Evolutionary conservation across 2,888 invertebrate species (phyloP), one percentile per base, ranked within the genome.

Genomic region (Drosophila leonis): DNA sequence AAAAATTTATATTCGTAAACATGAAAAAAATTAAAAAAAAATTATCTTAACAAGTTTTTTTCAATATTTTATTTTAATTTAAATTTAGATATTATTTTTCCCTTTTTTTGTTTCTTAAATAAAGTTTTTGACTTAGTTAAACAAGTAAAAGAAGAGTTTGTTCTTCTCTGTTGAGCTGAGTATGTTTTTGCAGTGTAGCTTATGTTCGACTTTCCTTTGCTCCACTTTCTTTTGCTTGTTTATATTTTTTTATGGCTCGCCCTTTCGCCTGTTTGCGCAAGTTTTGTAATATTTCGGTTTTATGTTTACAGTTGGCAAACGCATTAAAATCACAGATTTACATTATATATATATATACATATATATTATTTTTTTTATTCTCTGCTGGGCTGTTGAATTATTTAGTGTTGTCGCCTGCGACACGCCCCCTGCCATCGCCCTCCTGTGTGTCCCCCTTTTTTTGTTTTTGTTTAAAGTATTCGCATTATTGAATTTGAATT

Each of bases 271-370:
- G 90, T 88, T 90, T 90, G 89, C 89, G 81, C 80, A 90, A 89
- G 89, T 90, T 90, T 88, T 82, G 90, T 83, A 89, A 89, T 90
- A 90, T 89, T 90, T 88, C 75, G 89, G 90, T 82, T 88, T 89
- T 89, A 90, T 90, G 83, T 90, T 89, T 90, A 90, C 90, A 89
- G 91, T 88, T 90, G 83, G 83, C 88, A 83, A 83, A 90, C 83
- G 89, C 90, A 89, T 90, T 89, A 90, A 89, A 89, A 86, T 88
- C 90, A 90, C 88, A 90, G 90, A 89, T 88, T 90, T 83, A 88
- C 86, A 88, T 90, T 52, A 52, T 37, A 20, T 24, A 24, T 48
- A 31, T 18, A 31, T 18, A 35, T 15, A 41, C 18, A 41, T 18
- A 18, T 18, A 41, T n/a, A 24, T 12, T 15, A 10, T 41, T 54